Percentiles rank a stretch among this genome's conserved stretches.
Evolutionary conservation across 2,113 vertebrate genomes (phyloP).

Genomic region (Macquaria ambigua): DNA sequence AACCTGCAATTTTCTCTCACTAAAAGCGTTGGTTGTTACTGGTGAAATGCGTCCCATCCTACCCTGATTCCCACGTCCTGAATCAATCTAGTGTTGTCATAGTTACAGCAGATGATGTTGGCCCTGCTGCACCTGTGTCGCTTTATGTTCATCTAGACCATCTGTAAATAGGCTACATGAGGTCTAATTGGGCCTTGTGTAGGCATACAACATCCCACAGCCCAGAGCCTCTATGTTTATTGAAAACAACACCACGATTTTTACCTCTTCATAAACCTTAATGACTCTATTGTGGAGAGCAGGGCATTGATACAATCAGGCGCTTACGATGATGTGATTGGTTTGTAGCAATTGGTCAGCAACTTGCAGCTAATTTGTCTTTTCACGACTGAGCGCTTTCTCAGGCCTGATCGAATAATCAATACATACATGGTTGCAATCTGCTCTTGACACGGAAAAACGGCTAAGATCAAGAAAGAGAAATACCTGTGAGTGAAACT

Average conservation of each 20-base stretch:
- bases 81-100: conserved; percentile 87
- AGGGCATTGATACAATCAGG: conserved; percentile 71
- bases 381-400: conserved; percentile 82
- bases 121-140: conserved; percentile 84
- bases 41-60: conserved; percentile 71
- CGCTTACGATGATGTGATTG: conserved; percentile 74
- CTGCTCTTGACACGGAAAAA: conserved; percentile 75
- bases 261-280: conserved; percentile 68
- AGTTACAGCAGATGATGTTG: conserved; percentile 84
- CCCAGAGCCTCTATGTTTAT: conserved; percentile 5
- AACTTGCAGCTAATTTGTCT: conserved; percentile 83
- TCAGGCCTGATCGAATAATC: conserved; percentile 79
- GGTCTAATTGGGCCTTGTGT: conserved; percentile 62
- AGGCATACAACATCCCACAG: conserved; percentile 26
- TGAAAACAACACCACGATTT: conserved; percentile 48
- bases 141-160: conserved; percentile 75
- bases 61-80: conserved; percentile 83
- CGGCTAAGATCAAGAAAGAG: conserved; percentile 35
- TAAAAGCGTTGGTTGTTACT: conserved; percentile 44
- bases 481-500: conserved; percentile 56
- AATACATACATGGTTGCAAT: conserved; percentile 80
- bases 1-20: conserved; percentile 1
- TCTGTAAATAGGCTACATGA: conserved; percentile 60
- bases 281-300: conserved; percentile 58
- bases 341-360: conserved; percentile 82